These are phyloP conservation scores for Lysandra bellargus DNA, from an alignment of 2,888 invertebrate species.

Conservation along the genomic window DNA sequence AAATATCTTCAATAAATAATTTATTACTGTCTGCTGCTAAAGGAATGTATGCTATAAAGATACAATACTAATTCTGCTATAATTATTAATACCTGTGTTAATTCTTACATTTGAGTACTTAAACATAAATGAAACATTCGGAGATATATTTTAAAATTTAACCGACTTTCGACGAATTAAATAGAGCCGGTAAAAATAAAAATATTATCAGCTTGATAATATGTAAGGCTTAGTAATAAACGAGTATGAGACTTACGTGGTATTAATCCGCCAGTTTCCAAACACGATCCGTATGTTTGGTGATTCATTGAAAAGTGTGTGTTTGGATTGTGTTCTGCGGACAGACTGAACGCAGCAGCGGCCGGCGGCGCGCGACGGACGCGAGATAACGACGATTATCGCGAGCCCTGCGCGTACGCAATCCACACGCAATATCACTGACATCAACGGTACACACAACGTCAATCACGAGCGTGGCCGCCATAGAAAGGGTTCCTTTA, in stretches of 20 bases:
- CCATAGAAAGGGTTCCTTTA: neutral
- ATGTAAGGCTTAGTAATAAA: neutral
- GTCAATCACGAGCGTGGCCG: neutral
- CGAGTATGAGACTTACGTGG: slow-evolving; percentile 1
- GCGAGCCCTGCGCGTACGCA: slow-evolving; percentile 40
- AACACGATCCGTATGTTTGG: slow-evolving; percentile 12
- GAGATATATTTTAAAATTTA: neutral
- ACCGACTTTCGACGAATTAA: neutral
- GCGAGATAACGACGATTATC: slow-evolving; percentile 68
- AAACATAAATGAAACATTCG: neutral
- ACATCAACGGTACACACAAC: neutral
- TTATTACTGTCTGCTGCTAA: neutral
- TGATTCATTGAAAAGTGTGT: slow-evolving; percentile 39
- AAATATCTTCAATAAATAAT: neutral
- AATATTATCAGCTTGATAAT: neutral
- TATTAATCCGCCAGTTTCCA: slow-evolving; percentile 14
- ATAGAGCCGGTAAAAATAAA: neutral
- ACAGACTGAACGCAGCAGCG: slow-evolving; percentile 57
- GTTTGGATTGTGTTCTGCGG: slow-evolving; percentile 59
- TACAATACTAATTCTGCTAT: neutral
- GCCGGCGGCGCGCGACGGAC: slow-evolving; percentile 61
- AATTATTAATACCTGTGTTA: too few species aligned
- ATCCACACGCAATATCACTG: slow-evolving; percentile 21
- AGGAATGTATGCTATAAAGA: neutral
- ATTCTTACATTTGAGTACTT: neutral